Evolutionary conservation across 2,797 vertebrate species (phyloP).

Genomic region (Odontamblyopus lacepedii): DNA sequence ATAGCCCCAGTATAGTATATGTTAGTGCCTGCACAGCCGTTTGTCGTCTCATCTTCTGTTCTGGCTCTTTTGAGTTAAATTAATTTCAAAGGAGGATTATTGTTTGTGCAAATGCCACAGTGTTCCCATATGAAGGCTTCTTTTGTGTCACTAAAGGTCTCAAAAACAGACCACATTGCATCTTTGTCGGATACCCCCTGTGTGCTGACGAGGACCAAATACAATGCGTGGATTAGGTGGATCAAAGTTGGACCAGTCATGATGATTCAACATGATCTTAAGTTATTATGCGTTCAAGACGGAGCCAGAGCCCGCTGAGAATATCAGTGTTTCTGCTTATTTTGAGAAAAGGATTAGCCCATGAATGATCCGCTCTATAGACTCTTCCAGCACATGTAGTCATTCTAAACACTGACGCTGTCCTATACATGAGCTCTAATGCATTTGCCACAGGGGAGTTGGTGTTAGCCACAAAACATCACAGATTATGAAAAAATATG

Average conservation of each 20-base stretch:
- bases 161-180: constrained; percentile 22
- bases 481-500: no score
- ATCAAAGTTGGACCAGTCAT: constrained; percentile 42
- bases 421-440: no score
- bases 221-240: constrained; percentile 33
- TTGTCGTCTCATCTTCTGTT: no score
- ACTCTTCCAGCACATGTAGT: neutral
- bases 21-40: no score
- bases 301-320: constrained; percentile 4
- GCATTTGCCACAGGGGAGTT: neutral
- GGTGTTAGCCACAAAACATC: no score
- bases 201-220: constrained; percentile 42
- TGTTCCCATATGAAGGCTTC: constrained; percentile 19
- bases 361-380: neutral
- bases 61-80: neutral
- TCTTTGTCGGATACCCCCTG: constrained; percentile 38
- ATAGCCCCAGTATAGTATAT: no score
- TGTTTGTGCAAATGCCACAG: constrained; percentile 61
- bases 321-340: neutral
- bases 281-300: constrained; percentile 34
- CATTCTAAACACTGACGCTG: neutral
- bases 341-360: constrained; percentile 25
- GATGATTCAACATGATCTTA: constrained; percentile 49
- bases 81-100: constrained; percentile 38
- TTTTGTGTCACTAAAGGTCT: constrained; percentile 7